Evolutionary conservation across 2,113 vertebrate species (phyloP).

Genomic region (Gasterosteus nipponicus): DNA sequence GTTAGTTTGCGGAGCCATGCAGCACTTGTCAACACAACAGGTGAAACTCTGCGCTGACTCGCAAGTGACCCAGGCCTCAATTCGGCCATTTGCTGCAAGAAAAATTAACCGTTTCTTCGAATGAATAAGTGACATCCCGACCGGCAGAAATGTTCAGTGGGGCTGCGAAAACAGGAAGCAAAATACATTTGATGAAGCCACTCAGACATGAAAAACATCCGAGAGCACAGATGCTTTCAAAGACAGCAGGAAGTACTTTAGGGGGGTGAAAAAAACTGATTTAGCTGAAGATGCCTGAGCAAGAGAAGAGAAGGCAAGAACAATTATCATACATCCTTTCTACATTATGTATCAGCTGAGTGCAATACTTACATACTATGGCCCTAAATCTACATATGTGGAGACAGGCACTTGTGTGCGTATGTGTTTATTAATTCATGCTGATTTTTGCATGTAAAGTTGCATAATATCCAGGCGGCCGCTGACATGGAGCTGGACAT

Average conservation of each 20-base stretch:
- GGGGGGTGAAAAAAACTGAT: constrained; percentile 33
- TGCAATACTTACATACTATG: constrained; percentile 14
- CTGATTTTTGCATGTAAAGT: constrained; percentile 7
- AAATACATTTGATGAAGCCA: constrained; percentile 39
- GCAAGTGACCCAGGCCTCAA: constrained; percentile 65
- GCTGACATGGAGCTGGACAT: constrained; percentile 29
- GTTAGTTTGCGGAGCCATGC: constrained; percentile 56
- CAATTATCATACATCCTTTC: constrained; percentile 62
- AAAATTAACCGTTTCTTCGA: constrained; percentile 1
- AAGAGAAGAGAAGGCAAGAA: constrained; percentile 10
- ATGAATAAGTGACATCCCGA: constrained; percentile 38
- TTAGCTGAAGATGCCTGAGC: constrained; percentile 48
- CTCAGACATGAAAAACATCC: constrained; percentile 25
- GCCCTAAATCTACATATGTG: constrained; percentile 9
- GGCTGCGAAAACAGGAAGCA: constrained; percentile 66
- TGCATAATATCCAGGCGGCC: constrained; percentile 33
- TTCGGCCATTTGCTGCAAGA: constrained; percentile 46
- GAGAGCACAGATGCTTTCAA: constrained; percentile 1
- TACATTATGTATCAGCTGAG: constrained; percentile 48
- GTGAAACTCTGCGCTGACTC: constrained; percentile 58
- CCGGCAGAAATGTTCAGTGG: constrained; percentile 29
- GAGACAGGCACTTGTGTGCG: constrained; percentile 1
- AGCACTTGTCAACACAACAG: constrained; percentile 77
- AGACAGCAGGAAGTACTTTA: constrained; percentile 11
- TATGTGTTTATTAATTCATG: constrained; percentile 38